Conservation (phyloP, 2,797 vertebrate species). For the Sternarchorhynchus goeldii region DNA sequence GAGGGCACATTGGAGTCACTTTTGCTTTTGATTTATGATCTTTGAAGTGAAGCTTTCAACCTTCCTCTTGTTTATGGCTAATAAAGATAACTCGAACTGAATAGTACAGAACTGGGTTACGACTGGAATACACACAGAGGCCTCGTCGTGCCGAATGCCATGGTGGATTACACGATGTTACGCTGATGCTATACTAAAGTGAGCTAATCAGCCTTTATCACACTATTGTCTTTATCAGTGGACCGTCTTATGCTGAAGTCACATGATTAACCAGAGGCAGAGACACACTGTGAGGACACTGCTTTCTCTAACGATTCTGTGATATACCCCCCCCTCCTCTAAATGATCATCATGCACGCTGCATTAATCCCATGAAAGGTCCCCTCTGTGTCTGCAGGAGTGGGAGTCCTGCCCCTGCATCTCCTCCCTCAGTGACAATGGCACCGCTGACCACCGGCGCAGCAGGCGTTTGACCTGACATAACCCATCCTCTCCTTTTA, state of each 20-base stretch:
- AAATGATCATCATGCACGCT: conserved; percentile 70
- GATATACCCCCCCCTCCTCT: conserved; percentile 60
- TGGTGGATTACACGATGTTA: conserved; percentile 8
- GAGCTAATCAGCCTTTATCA: conserved; percentile 18
- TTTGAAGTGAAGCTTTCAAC: conserved; percentile 28
- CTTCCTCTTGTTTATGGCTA: conserved; percentile 20
- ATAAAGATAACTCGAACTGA: conserved; percentile 20
- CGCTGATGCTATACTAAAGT: neutral
- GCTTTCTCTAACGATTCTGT: conserved; percentile 59
- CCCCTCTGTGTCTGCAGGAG: conserved; percentile 64
- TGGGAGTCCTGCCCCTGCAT: conserved; percentile 45
- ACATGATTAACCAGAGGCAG: conserved; percentile 27
- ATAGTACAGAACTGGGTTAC: conserved; percentile 28
- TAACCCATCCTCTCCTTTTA: neutral
- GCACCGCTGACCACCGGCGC: conserved; percentile 27
- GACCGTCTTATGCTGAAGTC: conserved; percentile 19
- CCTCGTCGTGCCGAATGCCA: neutral
- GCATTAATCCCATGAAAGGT: conserved; percentile 69
- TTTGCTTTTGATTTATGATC: conserved; percentile 25
- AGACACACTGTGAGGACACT: conserved; percentile 27
- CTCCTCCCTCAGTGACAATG: conserved; percentile 39
- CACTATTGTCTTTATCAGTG: conserved; percentile 16
- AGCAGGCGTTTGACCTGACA: neutral
- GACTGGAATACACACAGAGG: conserved; percentile 10
- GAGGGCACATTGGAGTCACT: conserved; percentile 13